A percentile compares a stretch with the other conserved stretches of the same genome.
These are phyloP conservation scores for Listronotus bonariensis DNA, from an alignment of 1,140 invertebrate species.

Conservation along the genomic window DNA sequence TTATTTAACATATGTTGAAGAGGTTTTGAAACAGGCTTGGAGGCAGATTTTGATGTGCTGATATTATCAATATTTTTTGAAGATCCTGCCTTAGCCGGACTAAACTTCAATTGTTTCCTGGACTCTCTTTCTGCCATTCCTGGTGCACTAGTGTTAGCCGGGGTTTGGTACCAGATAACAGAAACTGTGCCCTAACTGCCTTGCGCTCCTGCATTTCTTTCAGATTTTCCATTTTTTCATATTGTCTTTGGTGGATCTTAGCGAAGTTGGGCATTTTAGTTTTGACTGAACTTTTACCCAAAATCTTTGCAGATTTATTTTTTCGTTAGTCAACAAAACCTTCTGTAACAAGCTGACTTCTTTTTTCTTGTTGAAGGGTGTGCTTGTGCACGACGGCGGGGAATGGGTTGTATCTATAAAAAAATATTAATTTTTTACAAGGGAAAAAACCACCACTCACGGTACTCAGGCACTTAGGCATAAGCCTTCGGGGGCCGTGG, in stretches of 20 bases:
- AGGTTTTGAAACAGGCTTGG: slow-evolving; percentile 1
- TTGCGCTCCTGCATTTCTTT: slow-evolving; percentile 62
- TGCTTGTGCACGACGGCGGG: background rate
- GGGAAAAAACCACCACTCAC: no score
- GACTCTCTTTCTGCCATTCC: slow-evolving; percentile 5
- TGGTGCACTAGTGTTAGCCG: background rate
- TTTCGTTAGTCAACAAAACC: background rate
- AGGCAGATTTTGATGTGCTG: background rate
- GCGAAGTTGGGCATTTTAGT: slow-evolving; percentile 66
- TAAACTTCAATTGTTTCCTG: slow-evolving; percentile 5
- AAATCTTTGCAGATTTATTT: background rate
- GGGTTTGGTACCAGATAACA: slow-evolving; percentile 41
- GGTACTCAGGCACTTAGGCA: no score
- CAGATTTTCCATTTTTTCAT: slow-evolving; percentile 67
- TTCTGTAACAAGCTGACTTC: slow-evolving; percentile 1
- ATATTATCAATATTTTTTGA: background rate
- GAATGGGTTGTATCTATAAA: background rate
- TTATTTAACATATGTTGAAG: slow-evolving; percentile 8
- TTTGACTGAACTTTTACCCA: no score
- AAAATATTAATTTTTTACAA: no score
- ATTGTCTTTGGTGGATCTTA: slow-evolving; percentile 65
- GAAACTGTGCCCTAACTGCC: slow-evolving; percentile 57
- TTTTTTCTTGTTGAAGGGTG: background rate
- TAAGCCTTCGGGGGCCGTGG: no score
- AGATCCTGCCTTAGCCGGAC: background rate